Percentiles rank a stretch among this genome's conserved stretches.
These are phyloP conservation scores for Apodemia zela DNA, from an alignment of 2,888 invertebrate genomes.

Conservation along the genomic window DNA sequence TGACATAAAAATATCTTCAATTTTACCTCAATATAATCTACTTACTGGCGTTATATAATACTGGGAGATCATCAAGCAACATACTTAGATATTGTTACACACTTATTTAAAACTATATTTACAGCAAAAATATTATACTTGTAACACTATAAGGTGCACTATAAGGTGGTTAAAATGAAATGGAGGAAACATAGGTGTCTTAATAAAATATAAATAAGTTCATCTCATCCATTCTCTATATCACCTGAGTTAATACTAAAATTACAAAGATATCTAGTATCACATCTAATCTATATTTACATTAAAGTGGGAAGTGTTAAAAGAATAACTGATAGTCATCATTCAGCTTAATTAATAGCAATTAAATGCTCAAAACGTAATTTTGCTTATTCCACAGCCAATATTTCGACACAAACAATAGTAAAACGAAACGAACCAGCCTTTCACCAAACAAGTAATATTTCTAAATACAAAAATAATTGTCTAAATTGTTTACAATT, in stretches of 20 bases:
- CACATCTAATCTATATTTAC: slow-evolving; percentile 40
- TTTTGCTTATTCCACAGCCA: slow-evolving; percentile 39
- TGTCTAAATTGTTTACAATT: slow-evolving; percentile 14
- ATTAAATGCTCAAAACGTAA: slow-evolving; percentile 24
- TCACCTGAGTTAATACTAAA: slow-evolving; percentile 20
- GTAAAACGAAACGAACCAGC: slow-evolving; percentile 17
- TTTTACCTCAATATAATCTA: background rate
- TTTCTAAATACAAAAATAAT: slow-evolving; percentile 14
- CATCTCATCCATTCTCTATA: slow-evolving; percentile 44
- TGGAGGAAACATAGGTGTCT: slow-evolving; percentile 23
- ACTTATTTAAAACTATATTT: background rate
- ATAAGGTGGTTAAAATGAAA: background rate
- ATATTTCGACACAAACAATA: slow-evolving; percentile 25
- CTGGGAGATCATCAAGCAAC: background rate
- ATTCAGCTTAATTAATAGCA: slow-evolving; percentile 24
- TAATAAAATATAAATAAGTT: slow-evolving; percentile 39
- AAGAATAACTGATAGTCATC: slow-evolving; percentile 27
- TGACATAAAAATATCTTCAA: background rate
- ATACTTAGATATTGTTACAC: background rate
- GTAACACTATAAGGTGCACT: background rate
- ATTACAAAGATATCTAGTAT: slow-evolving; percentile 26
- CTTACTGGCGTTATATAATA: background rate
- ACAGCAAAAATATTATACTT: background rate
- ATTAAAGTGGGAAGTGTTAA: slow-evolving; percentile 32
- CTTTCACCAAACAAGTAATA: slow-evolving; percentile 17